phyloP scores from a whole-genome alignment of 2,113 vertebrate genomes.

The Cynoglossus semilaevis region DNA sequence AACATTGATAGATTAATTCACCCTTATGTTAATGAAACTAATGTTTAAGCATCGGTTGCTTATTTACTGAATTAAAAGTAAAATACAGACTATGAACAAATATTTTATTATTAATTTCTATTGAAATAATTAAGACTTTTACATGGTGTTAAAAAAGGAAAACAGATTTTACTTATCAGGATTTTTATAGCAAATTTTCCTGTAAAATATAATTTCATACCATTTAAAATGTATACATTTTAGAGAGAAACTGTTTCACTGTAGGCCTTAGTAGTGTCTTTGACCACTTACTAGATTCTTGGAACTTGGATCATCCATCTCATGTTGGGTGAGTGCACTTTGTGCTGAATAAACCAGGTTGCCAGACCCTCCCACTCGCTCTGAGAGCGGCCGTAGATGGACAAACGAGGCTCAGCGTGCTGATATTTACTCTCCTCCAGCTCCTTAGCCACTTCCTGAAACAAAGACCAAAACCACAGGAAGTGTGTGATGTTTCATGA shows the following conservation, averaged over 20 bases:
- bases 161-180: neutral
- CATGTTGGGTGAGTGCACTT: constrained; percentile 93
- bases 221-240: neutral
- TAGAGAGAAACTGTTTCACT: neutral
- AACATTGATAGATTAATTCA: constrained; percentile 7
- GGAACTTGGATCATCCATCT: constrained; percentile 98
- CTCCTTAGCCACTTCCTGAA: constrained; percentile 89
- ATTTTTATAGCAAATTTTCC: too few species aligned
- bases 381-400: constrained; percentile 88
- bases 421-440: constrained; percentile 97
- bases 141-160: neutral
- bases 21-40: neutral
- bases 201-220: too few species aligned
- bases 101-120: too few species aligned
- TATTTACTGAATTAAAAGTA: neutral
- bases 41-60: neutral
- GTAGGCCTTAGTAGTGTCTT: neutral
- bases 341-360: constrained; percentile 93
- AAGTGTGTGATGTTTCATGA: neutral
- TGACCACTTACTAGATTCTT: constrained; percentile 90
- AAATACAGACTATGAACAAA: too few species aligned
- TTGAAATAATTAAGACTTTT: too few species aligned
- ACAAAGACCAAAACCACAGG: constrained; percentile 12
- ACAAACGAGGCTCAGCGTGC: constrained; percentile 91
- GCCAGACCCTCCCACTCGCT: constrained; percentile 87